Percentiles rank a stretch among this genome's conserved stretches.
These are phyloP conservation scores for Fragum sueziense DNA, from an alignment of 2,888 invertebrate genomes.

Conservation along the genomic window DNA sequence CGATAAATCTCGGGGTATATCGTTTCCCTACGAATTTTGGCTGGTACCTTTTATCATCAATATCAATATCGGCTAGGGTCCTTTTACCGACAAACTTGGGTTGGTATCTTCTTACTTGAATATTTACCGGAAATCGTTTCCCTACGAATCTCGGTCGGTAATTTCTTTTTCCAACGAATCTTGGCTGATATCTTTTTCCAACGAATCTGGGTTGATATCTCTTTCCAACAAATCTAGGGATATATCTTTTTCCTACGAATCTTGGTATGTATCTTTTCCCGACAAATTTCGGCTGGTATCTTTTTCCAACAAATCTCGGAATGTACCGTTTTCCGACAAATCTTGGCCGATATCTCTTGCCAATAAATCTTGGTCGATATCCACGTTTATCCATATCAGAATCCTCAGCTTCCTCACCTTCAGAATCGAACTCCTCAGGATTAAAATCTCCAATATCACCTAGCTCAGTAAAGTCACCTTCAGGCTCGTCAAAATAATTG, in stretches of 20 bases:
- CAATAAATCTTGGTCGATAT: constrained; percentile 48
- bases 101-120: constrained; percentile 32
- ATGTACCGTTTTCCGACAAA: constrained; percentile 52
- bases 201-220: constrained; percentile 48
- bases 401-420: constrained; percentile 45
- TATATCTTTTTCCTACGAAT: constrained; percentile 64
- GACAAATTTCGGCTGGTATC: constrained; percentile 59
- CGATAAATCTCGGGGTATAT: constrained; percentile 61
- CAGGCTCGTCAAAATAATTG: constrained; percentile 5
- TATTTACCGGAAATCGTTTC: constrained; percentile 62
- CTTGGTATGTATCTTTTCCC: constrained; percentile 59
- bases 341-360: constrained; percentile 45
- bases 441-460: constrained; percentile 12
- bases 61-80: constrained; percentile 17
- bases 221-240: constrained; percentile 65
- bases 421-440: not conserved
- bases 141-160: constrained; percentile 60
- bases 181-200: constrained; percentile 54
- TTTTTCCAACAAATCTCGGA: constrained; percentile 61
- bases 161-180: constrained; percentile 58
- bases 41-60: constrained; percentile 40
- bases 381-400: constrained; percentile 44
- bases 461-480: not conserved
- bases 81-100: constrained; percentile 66
- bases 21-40: constrained; percentile 65